Base-by-base conservation (phyloP, 2,113 vertebrate species). In the Sula dactylatra region DNA sequence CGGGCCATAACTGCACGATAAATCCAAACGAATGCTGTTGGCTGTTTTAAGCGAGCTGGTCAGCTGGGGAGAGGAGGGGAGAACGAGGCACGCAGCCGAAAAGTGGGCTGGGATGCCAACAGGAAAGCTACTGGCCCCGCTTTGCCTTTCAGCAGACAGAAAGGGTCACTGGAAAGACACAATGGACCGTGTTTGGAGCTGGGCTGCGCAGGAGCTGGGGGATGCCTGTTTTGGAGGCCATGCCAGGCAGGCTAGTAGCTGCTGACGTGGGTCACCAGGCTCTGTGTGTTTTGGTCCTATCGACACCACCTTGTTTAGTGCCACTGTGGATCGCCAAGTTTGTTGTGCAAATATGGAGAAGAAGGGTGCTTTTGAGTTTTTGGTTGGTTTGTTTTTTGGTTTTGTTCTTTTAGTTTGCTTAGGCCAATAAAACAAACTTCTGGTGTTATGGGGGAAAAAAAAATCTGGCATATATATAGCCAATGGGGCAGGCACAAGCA, bases 1-100 rank as follows among this genome's bases (percentile, higher is more conserved):
- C 0, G 0, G 90, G 98, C 98, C 98, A 98, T 94, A n/a, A 13
- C 88, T 88, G 94, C 92, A 74, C 3, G 90, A 95, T 96, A 94
- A 97, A 97, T 97, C 93, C 79, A 66, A 97, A 89, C 3, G 11
- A 93, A 56, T 81, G 86, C 61, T 93, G 56, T 92, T 25, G 86
- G 85, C 85, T 97, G 71, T 95, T 95, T 98, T 94, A 93, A 95
- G 88, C 0, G 38, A 96, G 83, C 74, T 90, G 79, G 21, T 40
- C 2, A 25, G 93, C 94, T 81, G 40, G 47, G 67, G 58, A 62
- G 62, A 61, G 84, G 49, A 83, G 82, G 16, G 36, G 70, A 93
- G 91, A 92, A 85, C 2, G 9, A 92, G 79, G 72, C 94, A 58
- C 1, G 4, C 42, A 95, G 71, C 71, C 0, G 2, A 89, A 81